Conservation (phyloP, 2,113 vertebrate species). For the Aspiorhynchus laticeps region DNA sequence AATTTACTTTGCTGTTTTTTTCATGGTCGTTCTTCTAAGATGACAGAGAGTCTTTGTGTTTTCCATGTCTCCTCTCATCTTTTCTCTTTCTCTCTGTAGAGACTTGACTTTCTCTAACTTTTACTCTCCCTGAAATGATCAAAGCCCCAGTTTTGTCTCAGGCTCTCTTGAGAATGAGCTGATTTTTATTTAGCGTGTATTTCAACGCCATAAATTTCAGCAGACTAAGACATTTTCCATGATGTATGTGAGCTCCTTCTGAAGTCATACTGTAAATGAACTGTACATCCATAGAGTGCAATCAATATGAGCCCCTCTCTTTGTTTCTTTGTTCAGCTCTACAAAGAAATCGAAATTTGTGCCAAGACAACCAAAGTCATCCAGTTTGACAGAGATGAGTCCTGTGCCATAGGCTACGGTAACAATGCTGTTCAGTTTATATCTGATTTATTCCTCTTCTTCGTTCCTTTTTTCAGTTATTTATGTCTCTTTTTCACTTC, state of each 20-base stretch:
- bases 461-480: background rate
- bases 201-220: background rate
- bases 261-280: constrained; percentile 25
- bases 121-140: constrained; percentile 55
- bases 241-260: constrained; percentile 10
- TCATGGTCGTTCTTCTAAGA: constrained; percentile 50
- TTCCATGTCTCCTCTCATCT: constrained; percentile 48
- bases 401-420: constrained; percentile 86
- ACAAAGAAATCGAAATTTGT: constrained; percentile 96
- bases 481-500: constrained; percentile 10
- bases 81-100: background rate
- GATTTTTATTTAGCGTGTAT: constrained; percentile 3
- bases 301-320: constrained; percentile 1
- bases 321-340: constrained; percentile 79
- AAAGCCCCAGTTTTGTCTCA: constrained; percentile 48
- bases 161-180: background rate
- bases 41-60: constrained; percentile 58
- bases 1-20: constrained; percentile 53
- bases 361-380: constrained; percentile 85
- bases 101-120: constrained; percentile 28
- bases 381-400: constrained; percentile 86
- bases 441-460: constrained; percentile 11
- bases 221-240: constrained; percentile 27
- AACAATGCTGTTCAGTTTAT: constrained; percentile 59
- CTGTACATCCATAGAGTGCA: constrained; percentile 29